Percentiles rank a stretch among this genome's conserved stretches.
These are phyloP conservation scores for Raphicerus campestris DNA, from an alignment of 2,113 vertebrate genomes.

Conservation along the genomic window DNA sequence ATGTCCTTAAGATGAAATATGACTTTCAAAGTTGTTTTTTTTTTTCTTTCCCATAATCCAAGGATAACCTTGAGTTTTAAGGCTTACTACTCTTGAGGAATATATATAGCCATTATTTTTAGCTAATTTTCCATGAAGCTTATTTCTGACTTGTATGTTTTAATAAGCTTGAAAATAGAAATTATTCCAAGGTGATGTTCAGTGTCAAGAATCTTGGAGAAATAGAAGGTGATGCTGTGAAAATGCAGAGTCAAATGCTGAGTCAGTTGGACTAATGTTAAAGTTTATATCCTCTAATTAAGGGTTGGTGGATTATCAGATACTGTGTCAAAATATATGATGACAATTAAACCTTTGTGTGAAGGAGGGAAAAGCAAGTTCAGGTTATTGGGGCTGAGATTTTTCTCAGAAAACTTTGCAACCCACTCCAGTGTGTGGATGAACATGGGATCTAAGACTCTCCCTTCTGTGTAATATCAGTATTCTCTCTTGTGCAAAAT, in stretches of 20 bases:
- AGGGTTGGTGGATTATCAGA: neutral
- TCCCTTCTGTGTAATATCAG: neutral
- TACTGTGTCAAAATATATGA: neutral
- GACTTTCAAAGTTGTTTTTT: neutral
- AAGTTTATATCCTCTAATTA: neutral
- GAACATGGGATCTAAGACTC: neutral
- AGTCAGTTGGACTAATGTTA: neutral
- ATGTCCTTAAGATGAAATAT: neutral
- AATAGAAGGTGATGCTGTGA: neutral
- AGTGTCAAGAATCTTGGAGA: neutral
- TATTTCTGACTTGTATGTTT: neutral
- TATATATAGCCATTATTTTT: neutral
- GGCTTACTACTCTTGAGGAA: neutral
- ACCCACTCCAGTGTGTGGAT: neutral
- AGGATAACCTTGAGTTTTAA: neutral
- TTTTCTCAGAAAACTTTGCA: neutral
- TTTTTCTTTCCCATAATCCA: neutral
- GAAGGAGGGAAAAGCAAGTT: neutral
- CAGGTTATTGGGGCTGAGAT: neutral
- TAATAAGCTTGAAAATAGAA: neutral
- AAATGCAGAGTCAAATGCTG: neutral
- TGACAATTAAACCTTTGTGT: neutral
- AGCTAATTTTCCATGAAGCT: neutral
- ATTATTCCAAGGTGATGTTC: neutral
- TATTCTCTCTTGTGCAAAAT: neutral